These are phyloP conservation scores for Dromius quadrimaculatus DNA, from an alignment of 2,888 invertebrate genomes.

Conservation along the genomic window DNA sequence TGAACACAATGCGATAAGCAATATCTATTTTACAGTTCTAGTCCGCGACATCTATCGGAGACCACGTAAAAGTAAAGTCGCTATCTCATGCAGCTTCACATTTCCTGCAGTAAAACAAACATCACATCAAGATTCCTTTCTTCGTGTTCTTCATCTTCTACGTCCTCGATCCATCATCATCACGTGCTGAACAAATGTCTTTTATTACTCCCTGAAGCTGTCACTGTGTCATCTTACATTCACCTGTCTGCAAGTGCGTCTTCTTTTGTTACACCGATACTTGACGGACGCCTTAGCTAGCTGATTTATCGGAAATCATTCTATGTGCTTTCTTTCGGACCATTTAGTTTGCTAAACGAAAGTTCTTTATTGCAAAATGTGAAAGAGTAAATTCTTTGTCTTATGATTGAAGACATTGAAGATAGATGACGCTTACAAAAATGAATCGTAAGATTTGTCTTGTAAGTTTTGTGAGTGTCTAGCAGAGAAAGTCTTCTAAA, in stretches of 20 bases:
- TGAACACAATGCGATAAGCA: too few relatives aligned
- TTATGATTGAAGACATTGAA: not conserved
- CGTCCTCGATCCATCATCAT: constrained; percentile 26
- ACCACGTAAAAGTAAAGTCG: too few relatives aligned
- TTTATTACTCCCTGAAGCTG: constrained; percentile 19
- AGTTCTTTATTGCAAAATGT: constrained; percentile 4
- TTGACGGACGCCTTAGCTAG: not conserved
- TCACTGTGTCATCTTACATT: constrained; percentile 14
- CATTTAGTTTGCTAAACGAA: constrained; percentile 9
- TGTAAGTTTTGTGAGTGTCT: too few relatives aligned
- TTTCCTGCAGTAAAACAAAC: constrained; percentile 16
- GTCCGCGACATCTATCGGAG: too few relatives aligned
- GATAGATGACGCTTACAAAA: too few relatives aligned
- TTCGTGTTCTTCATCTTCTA: too few relatives aligned
- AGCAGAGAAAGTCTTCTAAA: too few relatives aligned
- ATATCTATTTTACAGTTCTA: too few relatives aligned
- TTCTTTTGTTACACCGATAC: constrained; percentile 5
- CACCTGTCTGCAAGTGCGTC: constrained; percentile 24
- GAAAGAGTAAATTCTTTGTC: constrained; percentile 1
- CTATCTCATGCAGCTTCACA: not conserved
- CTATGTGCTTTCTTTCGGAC: constrained; percentile 8
- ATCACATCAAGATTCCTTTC: not conserved
- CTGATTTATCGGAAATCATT: constrained; percentile 39
- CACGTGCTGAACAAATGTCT: constrained; percentile 33
- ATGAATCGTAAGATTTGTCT: too few relatives aligned